Base-by-base conservation (phyloP, 2,113 vertebrate species). In the Aix galericulata region DNA sequence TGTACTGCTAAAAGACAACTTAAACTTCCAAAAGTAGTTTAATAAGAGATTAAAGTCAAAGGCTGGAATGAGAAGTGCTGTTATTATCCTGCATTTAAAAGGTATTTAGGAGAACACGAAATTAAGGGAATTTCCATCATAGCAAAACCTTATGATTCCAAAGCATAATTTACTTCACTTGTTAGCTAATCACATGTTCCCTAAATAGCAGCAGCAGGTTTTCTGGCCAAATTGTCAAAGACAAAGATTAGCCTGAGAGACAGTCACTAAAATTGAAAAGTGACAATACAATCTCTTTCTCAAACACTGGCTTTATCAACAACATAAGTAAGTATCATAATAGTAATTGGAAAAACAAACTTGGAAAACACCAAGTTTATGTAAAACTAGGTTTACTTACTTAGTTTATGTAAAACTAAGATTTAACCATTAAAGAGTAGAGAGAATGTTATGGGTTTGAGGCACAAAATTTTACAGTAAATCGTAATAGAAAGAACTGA, bases 21-120 rank as follows among this genome's bases (percentile, higher is more conserved):
- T 73, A 25, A 90, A 75, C 36, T 94, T 94, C 38, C 29, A 38
- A 31, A 94, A 92, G 60, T 52, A 77, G 16, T 80, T 91, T 80
- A 89, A 87, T 91, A 48, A 73, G 38, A 79, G 18, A 89, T 82
- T 53, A 72, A 78, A 93, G 75, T 84, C 40, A 62, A 63, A 46
- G 55, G 40, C n/a, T 80, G 50, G n/a, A 76, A 22, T 55, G n/a
- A 86, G 88, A 81, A 86, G 21, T 40, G 46, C 1, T 48, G 48
- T 55, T 58, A 62, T 59, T 58, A 62, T 29, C 20, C 40, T 55
- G 68, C 80, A 59, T 4, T 58, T 44, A 66, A 58, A 88, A 82
- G 8, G 48, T 44, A 13, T 22, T 82, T 62, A 8, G 42, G 67
- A 91, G 77, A 8, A 38, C 11, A 36, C 21, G 17, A 94, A 92